A percentile compares a stretch with the other conserved stretches of the same genome.
Evolutionary conservation across 2,113 vertebrate species (phyloP).

Genomic region (Australoheros scitulus): DNA sequence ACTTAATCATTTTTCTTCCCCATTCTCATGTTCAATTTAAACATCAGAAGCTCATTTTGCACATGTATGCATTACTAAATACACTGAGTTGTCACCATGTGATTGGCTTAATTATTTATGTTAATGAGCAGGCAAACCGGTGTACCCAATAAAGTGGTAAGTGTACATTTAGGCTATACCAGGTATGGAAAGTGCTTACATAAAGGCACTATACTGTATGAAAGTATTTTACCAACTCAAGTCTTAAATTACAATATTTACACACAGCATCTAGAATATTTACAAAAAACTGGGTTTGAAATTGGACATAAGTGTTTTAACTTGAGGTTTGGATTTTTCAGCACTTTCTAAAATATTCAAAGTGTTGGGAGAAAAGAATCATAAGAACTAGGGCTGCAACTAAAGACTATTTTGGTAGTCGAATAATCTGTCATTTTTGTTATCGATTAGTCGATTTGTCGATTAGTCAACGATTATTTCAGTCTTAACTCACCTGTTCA

Average conservation of each 20-base stretch:
- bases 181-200: neutral
- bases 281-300: neutral
- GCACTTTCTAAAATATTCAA: neutral
- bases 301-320: neutral
- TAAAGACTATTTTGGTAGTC: no score
- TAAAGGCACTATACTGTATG: neutral
- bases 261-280: neutral
- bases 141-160: neutral
- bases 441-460: no score
- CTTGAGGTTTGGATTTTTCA: neutral
- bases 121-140: neutral
- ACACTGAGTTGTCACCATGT: neutral
- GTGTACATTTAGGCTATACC: neutral
- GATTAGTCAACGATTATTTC: no score
- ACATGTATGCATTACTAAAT: neutral
- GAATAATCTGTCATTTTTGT: no score
- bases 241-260: neutral
- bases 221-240: no score
- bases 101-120: neutral
- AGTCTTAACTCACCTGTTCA: no score
- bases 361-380: neutral
- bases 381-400: no score
- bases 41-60: neutral
- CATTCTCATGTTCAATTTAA: neutral
- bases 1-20: neutral